Conservation (phyloP, 2,113 vertebrate species). For the Gracilinanus agilis region DNA sequence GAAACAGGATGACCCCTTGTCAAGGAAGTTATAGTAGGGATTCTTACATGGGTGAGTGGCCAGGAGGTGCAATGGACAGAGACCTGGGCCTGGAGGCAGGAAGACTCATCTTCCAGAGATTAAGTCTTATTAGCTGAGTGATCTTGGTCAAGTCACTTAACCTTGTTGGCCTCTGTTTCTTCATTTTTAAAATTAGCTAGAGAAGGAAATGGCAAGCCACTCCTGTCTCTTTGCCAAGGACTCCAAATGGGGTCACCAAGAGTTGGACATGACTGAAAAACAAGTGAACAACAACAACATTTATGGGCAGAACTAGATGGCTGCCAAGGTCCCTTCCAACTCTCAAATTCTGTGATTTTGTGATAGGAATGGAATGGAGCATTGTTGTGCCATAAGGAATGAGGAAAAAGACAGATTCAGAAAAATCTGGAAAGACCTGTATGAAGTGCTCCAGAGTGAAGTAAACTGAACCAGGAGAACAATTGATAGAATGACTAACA, state of each 20-base stretch:
- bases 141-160: too few species aligned
- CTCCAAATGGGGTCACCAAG: too few species aligned
- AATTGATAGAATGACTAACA: background rate
- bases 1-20: background rate
- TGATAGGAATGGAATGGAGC: background rate
- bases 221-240: too few species aligned
- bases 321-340: background rate
- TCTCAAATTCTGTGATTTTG: background rate
- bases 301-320: background rate
- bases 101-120: too few species aligned
- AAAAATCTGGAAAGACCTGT: background rate
- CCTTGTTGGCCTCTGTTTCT: too few species aligned
- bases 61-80: too few species aligned
- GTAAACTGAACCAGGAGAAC: background rate
- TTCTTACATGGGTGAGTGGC: background rate
- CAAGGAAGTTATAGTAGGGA: background rate
- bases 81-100: too few species aligned
- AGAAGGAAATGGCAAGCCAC: too few species aligned
- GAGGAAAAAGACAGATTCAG: background rate
- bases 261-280: too few species aligned
- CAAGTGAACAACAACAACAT: too few species aligned
- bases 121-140: too few species aligned
- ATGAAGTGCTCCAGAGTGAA: background rate
- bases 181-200: too few species aligned
- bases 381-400: background rate